Base-by-base conservation (phyloP, 1,140 invertebrate genomes). In the Geopemphigus sp. region DNA sequence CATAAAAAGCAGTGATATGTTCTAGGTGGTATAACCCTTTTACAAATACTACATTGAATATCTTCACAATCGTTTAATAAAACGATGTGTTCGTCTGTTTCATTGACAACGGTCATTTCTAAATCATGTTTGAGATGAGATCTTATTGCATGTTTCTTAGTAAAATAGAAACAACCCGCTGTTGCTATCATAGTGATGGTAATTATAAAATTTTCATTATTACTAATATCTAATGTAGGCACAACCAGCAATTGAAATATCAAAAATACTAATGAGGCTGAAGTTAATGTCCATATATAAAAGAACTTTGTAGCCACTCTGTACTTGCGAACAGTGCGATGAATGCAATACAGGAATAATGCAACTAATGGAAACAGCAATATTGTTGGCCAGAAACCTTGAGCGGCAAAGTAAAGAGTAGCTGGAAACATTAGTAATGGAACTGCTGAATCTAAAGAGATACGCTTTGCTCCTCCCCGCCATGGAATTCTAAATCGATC, bases 171-270 rank as follows among this genome's bases (percentile, higher is more conserved):
- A 45, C 84, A 84, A 66, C 84, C 83, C 2, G 81, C 29, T 14
- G 80, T 78, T 84, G 85, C 85, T 1, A 87, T 81, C 26, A 91
- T 86, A 39, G 91, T 85, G 6, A 89, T 50, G 22, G 91, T 86
- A 81, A 92, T 88, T 39, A 88, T 83, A 74, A 89, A 85, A 84
- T 92, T 91, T 83, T 93, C 92, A 73, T 90, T 87, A 14, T 88
- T 87, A 39, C 90, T 85, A 81, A 92, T 91, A 84, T 92, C 89
- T 64, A 91, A 84, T 63, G 90, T 84, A 56, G 88, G 88, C 50
- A 92, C 87, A 22, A 91, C 88, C 81, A 85, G 86, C 29, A 89
- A 83, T 84, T 92, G 89, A 85, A 91, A 92, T n/a, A 92, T 86
- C 14, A 89, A 82, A 83, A 91, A 89, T 82, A 92, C 84, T 82